These are phyloP conservation scores for Diplodus puntazzo DNA, from an alignment of 2,797 vertebrate genomes.

Conservation along the genomic window DNA sequence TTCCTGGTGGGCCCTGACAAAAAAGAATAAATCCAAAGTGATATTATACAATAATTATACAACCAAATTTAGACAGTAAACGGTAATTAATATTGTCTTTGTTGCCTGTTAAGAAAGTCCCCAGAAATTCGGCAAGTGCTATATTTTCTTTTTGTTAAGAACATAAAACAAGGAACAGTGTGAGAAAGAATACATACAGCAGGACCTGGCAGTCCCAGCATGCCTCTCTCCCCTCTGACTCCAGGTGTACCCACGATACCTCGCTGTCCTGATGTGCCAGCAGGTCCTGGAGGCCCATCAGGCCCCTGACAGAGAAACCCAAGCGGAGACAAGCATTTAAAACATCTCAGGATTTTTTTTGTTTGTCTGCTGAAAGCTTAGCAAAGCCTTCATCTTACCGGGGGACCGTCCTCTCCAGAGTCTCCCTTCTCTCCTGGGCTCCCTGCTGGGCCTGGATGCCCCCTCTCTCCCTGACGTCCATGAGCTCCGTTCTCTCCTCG, in stretches of 20 bases:
- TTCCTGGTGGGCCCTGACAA: conserved; percentile 93
- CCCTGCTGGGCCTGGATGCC: conserved; percentile 88
- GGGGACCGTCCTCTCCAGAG: conserved; percentile 93
- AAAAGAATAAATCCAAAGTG: conserved; percentile 8
- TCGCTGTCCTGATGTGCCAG: conserved; percentile 88
- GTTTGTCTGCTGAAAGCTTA: rapidly evolving
- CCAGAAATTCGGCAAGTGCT: no score
- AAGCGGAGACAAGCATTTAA: neutral
- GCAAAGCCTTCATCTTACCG: conserved; percentile 74
- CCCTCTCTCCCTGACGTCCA: conserved; percentile 91
- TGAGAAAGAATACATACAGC: conserved; percentile 84
- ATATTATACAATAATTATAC: neutral
- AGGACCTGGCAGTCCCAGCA: conserved; percentile 92
- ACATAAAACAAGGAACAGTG: neutral
- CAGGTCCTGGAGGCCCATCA: conserved; percentile 85
- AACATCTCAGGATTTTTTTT: neutral
- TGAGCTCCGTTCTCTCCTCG: conserved; percentile 90
- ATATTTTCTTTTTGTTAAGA: no score
- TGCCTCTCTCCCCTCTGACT: conserved; percentile 93
- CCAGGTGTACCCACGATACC: conserved; percentile 93
- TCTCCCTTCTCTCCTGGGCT: conserved; percentile 94
- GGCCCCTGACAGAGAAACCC: conserved; percentile 87
- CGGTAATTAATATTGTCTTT: no score
- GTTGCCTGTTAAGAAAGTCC: no score
- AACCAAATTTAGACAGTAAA: neutral